phyloP scores from a whole-genome alignment of 1,140 invertebrate species.

The Psix sp. region DNA sequence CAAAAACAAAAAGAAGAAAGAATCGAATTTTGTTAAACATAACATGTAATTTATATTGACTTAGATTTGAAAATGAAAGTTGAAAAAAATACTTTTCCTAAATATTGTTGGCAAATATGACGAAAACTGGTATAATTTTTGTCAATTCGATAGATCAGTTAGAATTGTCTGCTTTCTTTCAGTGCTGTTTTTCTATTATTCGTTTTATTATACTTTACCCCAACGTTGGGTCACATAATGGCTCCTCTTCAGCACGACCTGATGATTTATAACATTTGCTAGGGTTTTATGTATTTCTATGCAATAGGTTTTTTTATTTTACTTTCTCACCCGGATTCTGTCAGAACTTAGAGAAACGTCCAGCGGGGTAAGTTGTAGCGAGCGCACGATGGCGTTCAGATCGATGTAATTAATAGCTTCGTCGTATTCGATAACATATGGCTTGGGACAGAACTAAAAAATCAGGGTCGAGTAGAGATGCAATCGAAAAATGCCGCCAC shows the following conservation, averaged over 20 bases:
- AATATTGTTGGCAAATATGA: too few relatives aligned
- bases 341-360: slow-evolving; percentile 41
- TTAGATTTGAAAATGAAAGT: too few relatives aligned
- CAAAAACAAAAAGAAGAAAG: too few relatives aligned
- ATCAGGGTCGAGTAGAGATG: slow-evolving; percentile 56
- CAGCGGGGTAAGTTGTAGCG: slow-evolving; percentile 62
- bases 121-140: too few relatives aligned
- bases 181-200: slow-evolving; percentile 52
- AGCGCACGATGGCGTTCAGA: too few relatives aligned
- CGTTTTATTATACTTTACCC: slow-evolving; percentile 61
- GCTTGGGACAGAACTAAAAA: slow-evolving; percentile 62
- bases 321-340: slow-evolving; percentile 68
- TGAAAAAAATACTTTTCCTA: too few relatives aligned
- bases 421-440: slow-evolving; percentile 75
- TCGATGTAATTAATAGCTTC: slow-evolving; percentile 76
- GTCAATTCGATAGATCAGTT: slow-evolving; percentile 47
- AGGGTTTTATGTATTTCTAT: slow-evolving; percentile 75
- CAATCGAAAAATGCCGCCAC: slow-evolving; percentile 62
- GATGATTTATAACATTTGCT: slow-evolving; percentile 73
- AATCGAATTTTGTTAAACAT: too few relatives aligned
- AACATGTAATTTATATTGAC: too few relatives aligned
- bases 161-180: slow-evolving; percentile 47
- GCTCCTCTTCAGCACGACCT: slow-evolving; percentile 67
- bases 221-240: slow-evolving; percentile 71
- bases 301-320: slow-evolving; percentile 70